Percentiles rank a stretch among this genome's conserved stretches.
phyloP scores from a whole-genome alignment of 2,113 vertebrate species.

The Carassius auratus region DNA sequence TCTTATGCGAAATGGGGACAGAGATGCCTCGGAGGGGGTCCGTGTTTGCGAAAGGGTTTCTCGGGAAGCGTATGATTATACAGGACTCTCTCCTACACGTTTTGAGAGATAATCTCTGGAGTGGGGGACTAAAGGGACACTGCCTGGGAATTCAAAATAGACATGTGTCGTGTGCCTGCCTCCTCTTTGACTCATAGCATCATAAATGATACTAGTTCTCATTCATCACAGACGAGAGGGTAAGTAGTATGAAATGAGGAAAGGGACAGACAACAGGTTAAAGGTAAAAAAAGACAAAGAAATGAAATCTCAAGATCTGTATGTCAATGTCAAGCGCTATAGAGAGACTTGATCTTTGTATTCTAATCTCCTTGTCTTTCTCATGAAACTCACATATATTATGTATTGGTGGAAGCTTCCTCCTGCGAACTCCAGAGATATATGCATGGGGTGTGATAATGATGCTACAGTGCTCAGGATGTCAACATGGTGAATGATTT shows the following conservation, averaged over 20 bases:
- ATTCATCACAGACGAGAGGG: slow-evolving; percentile 35
- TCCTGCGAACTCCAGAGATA: slow-evolving; percentile 25
- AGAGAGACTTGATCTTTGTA: neutral
- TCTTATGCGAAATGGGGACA: slow-evolving; percentile 51
- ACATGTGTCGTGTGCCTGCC: slow-evolving; percentile 59
- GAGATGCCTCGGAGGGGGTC: slow-evolving; percentile 45
- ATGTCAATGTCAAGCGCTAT: too few relatives aligned
- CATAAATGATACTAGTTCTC: slow-evolving; percentile 40
- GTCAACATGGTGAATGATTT: slow-evolving; percentile 28
- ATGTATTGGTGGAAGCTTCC: slow-evolving; percentile 19
- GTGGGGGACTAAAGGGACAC: slow-evolving; percentile 55
- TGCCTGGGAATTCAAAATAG: slow-evolving; percentile 68
- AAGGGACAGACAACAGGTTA: slow-evolving; percentile 13
- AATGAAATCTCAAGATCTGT: neutral
- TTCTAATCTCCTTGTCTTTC: neutral
- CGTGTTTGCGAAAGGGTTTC: slow-evolving; percentile 1
- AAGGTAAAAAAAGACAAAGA: neutral
- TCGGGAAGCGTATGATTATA: slow-evolving; percentile 37
- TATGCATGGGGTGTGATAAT: slow-evolving; percentile 13
- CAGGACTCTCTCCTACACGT: slow-evolving; percentile 58
- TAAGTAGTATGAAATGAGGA: neutral
- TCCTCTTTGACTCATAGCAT: neutral
- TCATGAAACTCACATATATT: neutral
- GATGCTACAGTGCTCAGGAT: slow-evolving; percentile 20
- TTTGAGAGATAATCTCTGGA: slow-evolving; percentile 65